Conservation (phyloP, 2,797 vertebrate species). For the Scomberomorus guttatus region DNA sequence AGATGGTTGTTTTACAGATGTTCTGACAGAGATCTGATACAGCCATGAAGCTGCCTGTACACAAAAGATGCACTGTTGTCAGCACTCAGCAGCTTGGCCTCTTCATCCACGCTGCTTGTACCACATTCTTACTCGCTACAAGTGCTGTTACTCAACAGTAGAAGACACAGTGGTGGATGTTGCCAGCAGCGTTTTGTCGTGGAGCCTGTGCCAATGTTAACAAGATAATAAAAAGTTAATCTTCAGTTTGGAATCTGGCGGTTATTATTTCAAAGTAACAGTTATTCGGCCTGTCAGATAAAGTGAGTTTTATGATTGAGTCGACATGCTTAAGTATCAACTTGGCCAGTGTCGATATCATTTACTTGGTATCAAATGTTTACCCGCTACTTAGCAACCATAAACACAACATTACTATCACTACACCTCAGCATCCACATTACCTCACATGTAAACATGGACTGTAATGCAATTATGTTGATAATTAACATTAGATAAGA, state of each 20-base stretch:
- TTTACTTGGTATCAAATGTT: slow-evolving; percentile 7
- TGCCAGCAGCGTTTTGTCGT: not conserved
- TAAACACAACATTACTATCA: slow-evolving; percentile 1
- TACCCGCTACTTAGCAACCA: slow-evolving; percentile 8
- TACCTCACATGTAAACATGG: slow-evolving; percentile 9
- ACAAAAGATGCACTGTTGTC: slow-evolving; percentile 19
- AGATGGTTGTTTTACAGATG: slow-evolving; percentile 14
- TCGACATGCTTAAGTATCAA: not conserved
- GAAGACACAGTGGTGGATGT: not conserved
- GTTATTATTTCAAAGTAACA: slow-evolving; percentile 21
- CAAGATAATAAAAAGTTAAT: slow-evolving; percentile 16
- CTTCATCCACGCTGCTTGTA: not conserved
- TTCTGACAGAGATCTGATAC: slow-evolving; percentile 14
- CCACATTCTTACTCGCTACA: not conserved
- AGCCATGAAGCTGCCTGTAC: not conserved
- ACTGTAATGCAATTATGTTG: not conserved
- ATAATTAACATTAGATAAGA: not conserved
- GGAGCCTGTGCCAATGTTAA: not conserved
- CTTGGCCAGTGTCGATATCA: slow-evolving; percentile 3
- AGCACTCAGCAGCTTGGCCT: not conserved
- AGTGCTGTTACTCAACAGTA: slow-evolving; percentile 3
- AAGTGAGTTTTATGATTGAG: not conserved
- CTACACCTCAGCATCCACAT: not conserved
- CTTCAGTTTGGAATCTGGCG: slow-evolving; percentile 18
- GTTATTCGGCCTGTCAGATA: not conserved